Evolutionary conservation across 2,888 invertebrate species (phyloP).

Genomic region (Harpalus rubripes): DNA sequence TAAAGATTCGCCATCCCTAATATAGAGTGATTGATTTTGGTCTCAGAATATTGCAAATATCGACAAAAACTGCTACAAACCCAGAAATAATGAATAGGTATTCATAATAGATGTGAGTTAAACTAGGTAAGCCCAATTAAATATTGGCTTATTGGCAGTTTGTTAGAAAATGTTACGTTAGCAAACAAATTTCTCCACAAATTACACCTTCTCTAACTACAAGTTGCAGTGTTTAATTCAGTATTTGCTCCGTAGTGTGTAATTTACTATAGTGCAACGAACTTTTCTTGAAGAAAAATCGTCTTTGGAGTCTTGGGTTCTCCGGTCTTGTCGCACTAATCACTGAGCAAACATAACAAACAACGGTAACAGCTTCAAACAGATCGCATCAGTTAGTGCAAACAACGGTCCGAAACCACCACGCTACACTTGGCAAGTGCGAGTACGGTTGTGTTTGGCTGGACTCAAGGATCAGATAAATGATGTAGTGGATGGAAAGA

Average conservation of each 20-base stretch:
- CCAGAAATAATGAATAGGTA: too few species aligned
- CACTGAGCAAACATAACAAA: conserved; percentile 63
- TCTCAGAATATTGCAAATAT: too few species aligned
- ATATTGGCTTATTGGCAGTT: not conserved
- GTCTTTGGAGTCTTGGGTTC: conserved; percentile 9
- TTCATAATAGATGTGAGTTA: too few species aligned
- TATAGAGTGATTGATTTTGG: too few species aligned
- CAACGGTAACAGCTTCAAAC: conserved; percentile 54
- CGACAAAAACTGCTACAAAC: too few species aligned
- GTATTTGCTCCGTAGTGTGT: conserved; percentile 29
- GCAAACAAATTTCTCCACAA: conserved; percentile 4
- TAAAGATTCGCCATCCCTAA: too few species aligned
- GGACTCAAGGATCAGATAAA: conserved; percentile 61
- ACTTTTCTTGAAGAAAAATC: conserved; percentile 23
- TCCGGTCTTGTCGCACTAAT: conserved; percentile 49
- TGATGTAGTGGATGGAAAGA: conserved; percentile 65
- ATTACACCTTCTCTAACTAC: not conserved
- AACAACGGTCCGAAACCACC: conserved; percentile 63
- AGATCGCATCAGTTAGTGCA: conserved; percentile 63
- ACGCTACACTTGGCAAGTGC: conserved; percentile 61
- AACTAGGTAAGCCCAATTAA: not conserved
- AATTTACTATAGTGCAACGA: conserved; percentile 34
- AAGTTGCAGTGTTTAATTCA: conserved; percentile 12
- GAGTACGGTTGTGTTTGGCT: conserved; percentile 35
- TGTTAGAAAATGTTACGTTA: not conserved